Percentiles rank a stretch among this genome's conserved stretches.
These are phyloP conservation scores for Ctenopoma kingsleyae DNA, from an alignment of 2,797 vertebrate genomes.

Conservation along the genomic window DNA sequence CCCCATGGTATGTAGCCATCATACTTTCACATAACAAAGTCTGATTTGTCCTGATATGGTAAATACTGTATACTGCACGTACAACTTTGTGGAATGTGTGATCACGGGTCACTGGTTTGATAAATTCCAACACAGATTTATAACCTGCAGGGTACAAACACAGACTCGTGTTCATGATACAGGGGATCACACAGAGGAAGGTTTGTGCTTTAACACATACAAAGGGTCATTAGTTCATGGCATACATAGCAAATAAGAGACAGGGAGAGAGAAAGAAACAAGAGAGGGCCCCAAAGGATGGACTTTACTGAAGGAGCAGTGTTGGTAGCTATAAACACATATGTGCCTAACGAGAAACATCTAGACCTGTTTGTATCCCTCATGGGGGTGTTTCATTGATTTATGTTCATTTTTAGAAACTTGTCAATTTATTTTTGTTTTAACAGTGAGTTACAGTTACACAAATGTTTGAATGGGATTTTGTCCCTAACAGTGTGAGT, in stretches of 20 bases:
- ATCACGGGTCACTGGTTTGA: neutral
- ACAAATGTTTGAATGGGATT: too few species aligned
- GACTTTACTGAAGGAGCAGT: constrained; percentile 14
- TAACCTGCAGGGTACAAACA: neutral
- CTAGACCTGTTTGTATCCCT: neutral
- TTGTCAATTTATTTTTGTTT: too few species aligned
- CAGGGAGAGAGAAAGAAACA: neutral
- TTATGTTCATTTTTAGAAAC: neutral
- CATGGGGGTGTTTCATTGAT: neutral
- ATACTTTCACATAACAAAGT: too few species aligned
- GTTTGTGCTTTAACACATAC: constrained; percentile 29
- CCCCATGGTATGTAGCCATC: too few species aligned
- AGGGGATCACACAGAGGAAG: constrained; percentile 35
- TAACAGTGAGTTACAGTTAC: too few species aligned
- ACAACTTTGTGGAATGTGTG: neutral
- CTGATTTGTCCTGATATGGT: too few species aligned
- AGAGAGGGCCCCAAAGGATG: neutral
- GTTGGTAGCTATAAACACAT: constrained; percentile 29
- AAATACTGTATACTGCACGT: neutral
- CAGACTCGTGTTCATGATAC: neutral
- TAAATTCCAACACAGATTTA: neutral
- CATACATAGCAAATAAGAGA: constrained; percentile 6
- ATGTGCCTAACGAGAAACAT: constrained; percentile 16
- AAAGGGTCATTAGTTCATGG: constrained; percentile 53
- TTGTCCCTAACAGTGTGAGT: too few species aligned